Percentiles rank a stretch among this genome's conserved stretches.
phyloP scores from a whole-genome alignment of 2,797 vertebrate species.

The Anabacerthia variegaticeps region DNA sequence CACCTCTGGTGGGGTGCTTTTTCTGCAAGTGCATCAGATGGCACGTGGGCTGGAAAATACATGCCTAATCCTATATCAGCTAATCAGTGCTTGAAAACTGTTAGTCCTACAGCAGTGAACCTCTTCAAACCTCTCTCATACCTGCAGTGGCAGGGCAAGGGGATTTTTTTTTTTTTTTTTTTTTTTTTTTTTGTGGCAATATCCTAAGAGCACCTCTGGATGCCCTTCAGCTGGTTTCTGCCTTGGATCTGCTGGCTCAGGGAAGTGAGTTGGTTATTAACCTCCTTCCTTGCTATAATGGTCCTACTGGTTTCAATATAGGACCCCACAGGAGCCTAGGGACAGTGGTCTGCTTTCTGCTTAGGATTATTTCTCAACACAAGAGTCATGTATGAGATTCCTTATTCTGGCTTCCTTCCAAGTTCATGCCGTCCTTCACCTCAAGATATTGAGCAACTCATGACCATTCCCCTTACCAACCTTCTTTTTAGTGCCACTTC shows the following conservation, averaged over 20 bases:
- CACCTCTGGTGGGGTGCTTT: background rate
- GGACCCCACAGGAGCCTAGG: background rate
- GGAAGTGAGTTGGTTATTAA: background rate
- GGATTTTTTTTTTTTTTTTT: background rate
- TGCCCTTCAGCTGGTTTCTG: background rate
- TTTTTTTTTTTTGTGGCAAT: background rate
- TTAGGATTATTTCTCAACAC: background rate
- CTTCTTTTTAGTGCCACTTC: background rate
- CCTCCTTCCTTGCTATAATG: background rate
- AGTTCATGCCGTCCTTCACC: background rate
- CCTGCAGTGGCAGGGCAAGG: background rate
- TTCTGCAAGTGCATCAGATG: background rate
- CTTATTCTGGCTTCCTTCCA: background rate
- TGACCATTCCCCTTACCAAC: background rate
- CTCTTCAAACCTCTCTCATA: background rate
- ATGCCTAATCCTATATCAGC: background rate
- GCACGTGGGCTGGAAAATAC: background rate
- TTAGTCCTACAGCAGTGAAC: background rate
- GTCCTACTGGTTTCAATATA: background rate
- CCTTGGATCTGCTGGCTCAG: background rate
- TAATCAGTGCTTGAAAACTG: background rate
- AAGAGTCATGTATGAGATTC: background rate
- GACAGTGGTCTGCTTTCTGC: background rate
- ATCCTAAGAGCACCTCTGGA: constrained; percentile 25
- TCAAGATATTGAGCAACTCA: background rate